Conservation (phyloP, 2,888 invertebrate species). For the Bimastos eiseni region DNA sequence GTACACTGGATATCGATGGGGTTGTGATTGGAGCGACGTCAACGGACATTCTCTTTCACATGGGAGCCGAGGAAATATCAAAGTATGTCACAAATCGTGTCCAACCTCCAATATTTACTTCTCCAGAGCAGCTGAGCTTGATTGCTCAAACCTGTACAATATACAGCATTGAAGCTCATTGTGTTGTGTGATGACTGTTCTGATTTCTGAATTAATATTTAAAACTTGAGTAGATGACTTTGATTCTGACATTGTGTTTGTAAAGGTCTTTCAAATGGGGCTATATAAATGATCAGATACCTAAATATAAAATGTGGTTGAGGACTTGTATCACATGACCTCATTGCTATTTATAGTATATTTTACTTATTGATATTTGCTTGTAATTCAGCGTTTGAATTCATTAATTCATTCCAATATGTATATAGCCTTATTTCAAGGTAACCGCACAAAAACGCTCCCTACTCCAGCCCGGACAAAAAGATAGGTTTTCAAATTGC, state of each 20-base stretch:
- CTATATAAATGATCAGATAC: not conserved
- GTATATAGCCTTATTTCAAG: too few relatives aligned
- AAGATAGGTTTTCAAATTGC: too few relatives aligned
- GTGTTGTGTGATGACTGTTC: not conserved
- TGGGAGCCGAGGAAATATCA: conserved; percentile 78
- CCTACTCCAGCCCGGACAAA: too few relatives aligned
- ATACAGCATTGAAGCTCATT: not conserved
- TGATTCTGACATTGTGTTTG: not conserved
- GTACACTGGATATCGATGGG: conserved; percentile 76
- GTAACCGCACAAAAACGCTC: too few relatives aligned
- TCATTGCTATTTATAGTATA: too few relatives aligned
- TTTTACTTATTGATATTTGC: too few relatives aligned
- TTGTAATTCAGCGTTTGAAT: not conserved
- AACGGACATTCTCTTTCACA: conserved; percentile 80
- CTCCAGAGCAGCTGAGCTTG: not conserved
- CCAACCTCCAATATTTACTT: not conserved
- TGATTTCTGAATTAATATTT: not conserved
- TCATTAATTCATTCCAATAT: too few relatives aligned
- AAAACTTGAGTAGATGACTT: not conserved
- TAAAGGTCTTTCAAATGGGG: not conserved
- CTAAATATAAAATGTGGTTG: not conserved
- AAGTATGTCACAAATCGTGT: conserved; percentile 67
- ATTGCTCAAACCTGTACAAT: not conserved
- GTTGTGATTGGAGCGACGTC: conserved; percentile 79
- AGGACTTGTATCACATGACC: not conserved